Base-by-base conservation (phyloP, 2,797 vertebrate species). In the Macropus fuliginosus region DNA sequence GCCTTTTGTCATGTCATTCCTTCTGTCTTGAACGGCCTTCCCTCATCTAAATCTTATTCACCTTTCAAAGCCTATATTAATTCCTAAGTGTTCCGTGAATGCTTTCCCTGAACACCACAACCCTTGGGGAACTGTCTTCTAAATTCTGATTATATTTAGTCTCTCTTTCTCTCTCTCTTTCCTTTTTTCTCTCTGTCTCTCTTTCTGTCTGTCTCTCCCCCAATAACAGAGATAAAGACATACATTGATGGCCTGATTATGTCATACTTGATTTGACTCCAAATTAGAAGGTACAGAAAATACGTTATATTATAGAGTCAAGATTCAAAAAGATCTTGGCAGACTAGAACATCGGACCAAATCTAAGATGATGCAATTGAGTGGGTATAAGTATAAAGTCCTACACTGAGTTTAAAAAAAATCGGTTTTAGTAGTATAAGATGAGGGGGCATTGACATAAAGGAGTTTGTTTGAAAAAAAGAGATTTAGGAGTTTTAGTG, bases 51-150 rank as follows among this genome's bases (percentile, higher is more conserved):
- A 8, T n/a, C 56, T 54, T 62, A 0, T 31, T 46, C 94, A 3
- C 91, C 29, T 74, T 91, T 57, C 56, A 94, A 57, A 90, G 93
- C 27, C 92, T 31, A 3, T 57, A 50, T 95, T 21, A 91, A 3
- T 93, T 94, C 9, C 46, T 24, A 1, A 87, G 1, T 93, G 57
- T 91, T 96, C 28, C 0, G 1, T n/a, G n/a, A 54, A 89, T 46
- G n/a, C 24, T 28, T 31, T 93, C 55, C 93, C 40, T 87, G 74
- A 87, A 81, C 6, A 46, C 3, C 74, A 46, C 24, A 46, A 9
- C 74, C 8, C 74, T 50, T 34, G 10, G 21, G 21, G 21, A 81
- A 0, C 29, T 74, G 27, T 40, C 54, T 52, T 91, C 24, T 81
- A 94, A 92, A 56, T 5, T 46, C 18, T 27, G 24, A 55, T 93